phyloP scores from a whole-genome alignment of 2,888 invertebrate species.

The Lasioglossum pauxillum region DNA sequence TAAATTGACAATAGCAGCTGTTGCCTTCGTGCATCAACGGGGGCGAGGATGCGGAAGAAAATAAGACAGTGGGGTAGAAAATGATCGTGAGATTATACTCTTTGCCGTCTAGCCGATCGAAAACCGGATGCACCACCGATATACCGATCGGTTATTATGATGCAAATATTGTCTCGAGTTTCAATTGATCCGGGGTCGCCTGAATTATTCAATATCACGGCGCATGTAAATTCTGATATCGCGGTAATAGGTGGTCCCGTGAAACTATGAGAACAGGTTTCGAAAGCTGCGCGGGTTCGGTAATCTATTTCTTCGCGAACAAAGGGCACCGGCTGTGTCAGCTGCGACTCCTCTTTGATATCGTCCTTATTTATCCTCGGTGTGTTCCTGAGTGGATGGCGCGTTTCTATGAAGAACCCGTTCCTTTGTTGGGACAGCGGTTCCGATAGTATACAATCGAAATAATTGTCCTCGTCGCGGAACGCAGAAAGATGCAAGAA shows the following conservation, averaged over 20 bases:
- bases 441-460: background rate
- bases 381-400: conserved; percentile 7
- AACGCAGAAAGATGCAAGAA: background rate
- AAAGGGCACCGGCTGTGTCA: conserved; percentile 16
- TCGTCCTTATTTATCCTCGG: conserved; percentile 19
- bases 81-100: background rate
- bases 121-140: background rate
- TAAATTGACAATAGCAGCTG: conserved; percentile 13
- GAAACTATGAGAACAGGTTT: background rate
- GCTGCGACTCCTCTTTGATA: background rate
- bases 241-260: background rate
- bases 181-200: background rate
- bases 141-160: background rate
- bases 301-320: conserved; percentile 34
- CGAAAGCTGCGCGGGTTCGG: background rate
- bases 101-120: background rate
- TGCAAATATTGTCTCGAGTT: conserved; percentile 16
- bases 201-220: background rate
- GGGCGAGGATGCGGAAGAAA: too few relatives aligned
- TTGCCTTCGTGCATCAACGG: background rate
- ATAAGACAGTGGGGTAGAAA: background rate
- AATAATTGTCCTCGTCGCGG: background rate
- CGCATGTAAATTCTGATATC: conserved; percentile 22
- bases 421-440: background rate
- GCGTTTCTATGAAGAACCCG: background rate